phyloP scores from a whole-genome alignment of 1,140 invertebrate species.

The Pachypsylla venusta region DNA sequence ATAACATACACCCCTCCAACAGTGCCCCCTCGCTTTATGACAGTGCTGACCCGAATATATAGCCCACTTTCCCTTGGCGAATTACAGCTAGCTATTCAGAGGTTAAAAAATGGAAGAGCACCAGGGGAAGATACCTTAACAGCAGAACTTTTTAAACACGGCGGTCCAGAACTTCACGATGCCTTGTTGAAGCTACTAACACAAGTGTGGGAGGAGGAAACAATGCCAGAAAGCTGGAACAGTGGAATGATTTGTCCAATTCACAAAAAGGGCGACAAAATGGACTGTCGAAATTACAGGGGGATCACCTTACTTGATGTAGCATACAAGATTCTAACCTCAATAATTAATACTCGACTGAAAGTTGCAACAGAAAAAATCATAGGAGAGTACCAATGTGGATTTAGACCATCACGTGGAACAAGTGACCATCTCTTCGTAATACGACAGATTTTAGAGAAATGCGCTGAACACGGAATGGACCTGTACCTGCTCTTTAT shows the following conservation, averaged over 20 bases:
- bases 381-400: constrained; percentile 8
- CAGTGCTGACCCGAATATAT: too few relatives aligned
- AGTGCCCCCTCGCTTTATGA: too few relatives aligned
- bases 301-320: not conserved
- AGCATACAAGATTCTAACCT: constrained; percentile 6
- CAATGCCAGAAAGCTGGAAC: constrained; percentile 12
- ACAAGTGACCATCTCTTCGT: constrained; percentile 8
- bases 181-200: not conserved
- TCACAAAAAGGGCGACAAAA: constrained; percentile 5
- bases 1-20: too few relatives aligned
- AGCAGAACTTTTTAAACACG: not conserved
- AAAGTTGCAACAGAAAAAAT: constrained; percentile 3
- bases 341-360: not conserved
- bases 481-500: not conserved
- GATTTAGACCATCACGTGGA: not conserved
- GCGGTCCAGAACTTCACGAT: not conserved
- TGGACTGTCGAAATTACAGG: constrained; percentile 8
- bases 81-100: too few relatives aligned
- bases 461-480: not conserved
- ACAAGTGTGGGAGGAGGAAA: constrained; percentile 7
- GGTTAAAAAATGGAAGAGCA: too few relatives aligned
- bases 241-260: constrained; percentile 8
- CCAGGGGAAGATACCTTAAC: not conserved
- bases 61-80: too few relatives aligned
- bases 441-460: not conserved